These are phyloP conservation scores for Icerya purchasi DNA, from an alignment of 2,888 invertebrate species.

Conservation along the genomic window DNA sequence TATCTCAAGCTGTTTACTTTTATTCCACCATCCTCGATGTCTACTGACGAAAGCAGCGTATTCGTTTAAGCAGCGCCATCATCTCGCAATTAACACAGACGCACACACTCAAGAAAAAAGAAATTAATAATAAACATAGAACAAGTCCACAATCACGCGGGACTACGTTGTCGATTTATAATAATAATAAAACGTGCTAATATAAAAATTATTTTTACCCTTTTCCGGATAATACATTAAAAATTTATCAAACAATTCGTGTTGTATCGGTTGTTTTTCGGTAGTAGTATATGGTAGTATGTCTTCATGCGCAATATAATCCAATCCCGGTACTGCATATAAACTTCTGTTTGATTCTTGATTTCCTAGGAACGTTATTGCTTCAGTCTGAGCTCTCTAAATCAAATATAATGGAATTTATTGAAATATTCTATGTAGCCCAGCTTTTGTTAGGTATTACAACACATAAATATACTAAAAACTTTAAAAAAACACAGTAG, in stretches of 20 bases:
- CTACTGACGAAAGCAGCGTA: neutral
- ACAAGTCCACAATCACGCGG: neutral
- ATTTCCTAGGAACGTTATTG: conserved; percentile 89
- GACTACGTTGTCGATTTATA: conserved; percentile 7
- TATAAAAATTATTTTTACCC: conserved; percentile 33
- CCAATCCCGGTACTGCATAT: conserved; percentile 89
- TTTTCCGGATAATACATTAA: conserved; percentile 54
- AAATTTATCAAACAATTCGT: conserved; percentile 93
- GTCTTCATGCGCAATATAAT: conserved; percentile 96
- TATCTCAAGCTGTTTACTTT: too few relatives aligned
- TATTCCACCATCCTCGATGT: too few relatives aligned
- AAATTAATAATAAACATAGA: conserved; percentile 1
- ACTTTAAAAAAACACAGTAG: too few relatives aligned
- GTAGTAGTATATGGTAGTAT: conserved; percentile 81
- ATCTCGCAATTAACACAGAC: neutral
- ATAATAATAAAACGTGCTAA: conserved; percentile 9
- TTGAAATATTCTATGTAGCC: too few relatives aligned
- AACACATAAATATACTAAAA: too few relatives aligned
- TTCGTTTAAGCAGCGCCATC: neutral
- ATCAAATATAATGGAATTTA: too few relatives aligned
- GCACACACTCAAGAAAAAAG: neutral
- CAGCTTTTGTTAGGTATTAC: too few relatives aligned
- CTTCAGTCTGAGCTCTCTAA: conserved; percentile 92
- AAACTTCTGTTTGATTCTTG: conserved; percentile 85
- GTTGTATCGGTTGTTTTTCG: conserved; percentile 72